A percentile compares a stretch with the other conserved stretches of the same genome.
Evolutionary conservation across 2,113 vertebrate genomes (phyloP).

Genomic region (Oreotragus oreotragus): DNA sequence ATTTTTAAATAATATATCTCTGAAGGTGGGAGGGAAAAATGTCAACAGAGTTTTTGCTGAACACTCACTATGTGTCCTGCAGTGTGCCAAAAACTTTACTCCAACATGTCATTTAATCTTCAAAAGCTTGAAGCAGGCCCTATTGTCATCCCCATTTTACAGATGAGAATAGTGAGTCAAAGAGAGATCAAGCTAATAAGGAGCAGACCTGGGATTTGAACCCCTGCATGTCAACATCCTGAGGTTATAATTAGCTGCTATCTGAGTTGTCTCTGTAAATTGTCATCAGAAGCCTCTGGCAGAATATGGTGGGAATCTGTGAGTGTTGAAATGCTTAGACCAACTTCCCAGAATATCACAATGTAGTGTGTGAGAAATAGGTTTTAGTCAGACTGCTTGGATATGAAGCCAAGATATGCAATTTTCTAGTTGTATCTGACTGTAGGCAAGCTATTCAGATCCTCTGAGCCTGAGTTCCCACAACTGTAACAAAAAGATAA

Average conservation of each 20-base stretch:
- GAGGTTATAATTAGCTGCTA: background rate
- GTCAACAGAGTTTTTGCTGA: background rate
- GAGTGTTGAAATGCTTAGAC: background rate
- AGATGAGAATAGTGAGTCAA: background rate
- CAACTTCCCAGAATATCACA: background rate
- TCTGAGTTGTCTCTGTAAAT: background rate
- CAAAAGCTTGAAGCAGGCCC: background rate
- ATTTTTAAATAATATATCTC: conserved; percentile 66
- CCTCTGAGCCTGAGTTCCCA: background rate
- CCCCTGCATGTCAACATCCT: background rate
- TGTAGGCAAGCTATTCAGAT: background rate
- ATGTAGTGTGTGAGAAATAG: background rate
- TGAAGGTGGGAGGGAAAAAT: background rate
- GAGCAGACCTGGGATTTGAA: background rate
- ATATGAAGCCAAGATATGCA: background rate
- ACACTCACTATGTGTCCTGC: background rate
- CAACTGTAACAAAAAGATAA: background rate
- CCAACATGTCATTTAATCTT: background rate
- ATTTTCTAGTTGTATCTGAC: background rate
- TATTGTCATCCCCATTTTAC: background rate
- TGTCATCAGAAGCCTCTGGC: background rate
- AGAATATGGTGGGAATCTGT: background rate
- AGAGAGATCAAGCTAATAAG: background rate
- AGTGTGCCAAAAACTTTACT: background rate
- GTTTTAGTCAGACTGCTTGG: background rate